Base-by-base conservation (phyloP, 2,888 invertebrate genomes). In the Odontomyia ornata region DNA sequence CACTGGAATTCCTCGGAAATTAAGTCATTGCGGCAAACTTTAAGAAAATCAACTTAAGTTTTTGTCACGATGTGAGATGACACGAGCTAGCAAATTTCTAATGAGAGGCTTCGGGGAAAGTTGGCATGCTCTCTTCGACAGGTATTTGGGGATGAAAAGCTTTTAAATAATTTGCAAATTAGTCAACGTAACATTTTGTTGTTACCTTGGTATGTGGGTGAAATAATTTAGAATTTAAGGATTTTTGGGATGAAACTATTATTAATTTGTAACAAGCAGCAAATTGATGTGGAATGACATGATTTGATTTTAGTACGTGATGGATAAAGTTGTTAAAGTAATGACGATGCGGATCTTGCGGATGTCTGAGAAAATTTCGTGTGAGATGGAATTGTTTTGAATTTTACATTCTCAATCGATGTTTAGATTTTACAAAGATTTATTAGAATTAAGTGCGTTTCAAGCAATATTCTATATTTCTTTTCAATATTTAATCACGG, bases 151-250 rank as follows among this genome's bases (percentile, higher is more conserved):
- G 52, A 36, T 69, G 25, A 28, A 25, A 46, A 43, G 7, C 47
- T 9, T 69, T 69, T 69, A 27, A 69, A 69, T 69, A 69, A 69
- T 69, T 69, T 69, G 47, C 23, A 69, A 47, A 69, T 47, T 69
- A 69, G 69, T 47, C 46, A 47, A 69, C 25, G 47, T 69, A 23
- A 69, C 47, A 30, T 69, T 69, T 47, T 69, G 47, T 69, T 47
- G 43, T 69, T 69, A 69, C 47, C 47, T 43, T 30, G 47, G 69
- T 30, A 47, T 69, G 47, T 47, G 69, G 47, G 23, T 21, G 47
- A 69, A 25, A 47, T 69, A 69, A 69, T 30, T 69, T 47, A 46
- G 27, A 69, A 25, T 47, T 69, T 46, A 47, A 21, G 47, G 25
- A 9, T 47, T 43, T 69, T 27, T 27, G 13, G 69, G 46, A 21